A percentile compares a stretch with the other conserved stretches of the same genome.
Conservation (phyloP, 1,140 invertebrate species). For the Calephelis nemesis region DNA sequence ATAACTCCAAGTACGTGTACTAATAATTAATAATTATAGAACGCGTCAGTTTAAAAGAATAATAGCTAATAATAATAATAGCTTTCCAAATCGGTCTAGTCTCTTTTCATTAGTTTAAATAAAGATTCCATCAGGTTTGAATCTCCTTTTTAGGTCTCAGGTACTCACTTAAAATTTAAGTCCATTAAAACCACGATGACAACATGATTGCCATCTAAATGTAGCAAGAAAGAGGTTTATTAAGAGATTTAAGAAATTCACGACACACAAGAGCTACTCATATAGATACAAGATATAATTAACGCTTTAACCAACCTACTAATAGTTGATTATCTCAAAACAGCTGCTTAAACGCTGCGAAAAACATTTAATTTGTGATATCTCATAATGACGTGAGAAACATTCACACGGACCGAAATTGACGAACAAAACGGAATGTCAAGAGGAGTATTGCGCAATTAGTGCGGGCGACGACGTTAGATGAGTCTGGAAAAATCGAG, state of each 20-base stretch:
- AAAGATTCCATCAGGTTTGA: too few species aligned
- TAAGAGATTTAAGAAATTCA: constrained; percentile 12
- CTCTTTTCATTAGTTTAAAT: too few species aligned
- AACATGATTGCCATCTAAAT: constrained; percentile 1
- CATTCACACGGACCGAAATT: constrained; percentile 58
- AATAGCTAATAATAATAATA: too few species aligned
- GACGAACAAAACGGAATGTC: constrained; percentile 72
- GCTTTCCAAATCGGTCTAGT: too few species aligned
- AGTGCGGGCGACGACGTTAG: not conserved
- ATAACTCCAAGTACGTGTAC: too few species aligned
- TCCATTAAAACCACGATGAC: not conserved
- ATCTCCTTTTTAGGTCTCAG: too few species aligned
- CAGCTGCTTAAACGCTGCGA: constrained; percentile 53
- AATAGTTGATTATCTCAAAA: constrained; percentile 54
- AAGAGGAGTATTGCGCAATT: constrained; percentile 67
- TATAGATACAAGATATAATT: constrained; percentile 26
- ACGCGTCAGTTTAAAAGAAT: too few species aligned
- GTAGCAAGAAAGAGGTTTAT: constrained; percentile 10
- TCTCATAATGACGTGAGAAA: constrained; percentile 53
- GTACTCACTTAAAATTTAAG: too few species aligned
- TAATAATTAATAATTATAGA: too few species aligned
- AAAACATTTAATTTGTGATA: constrained; percentile 44
- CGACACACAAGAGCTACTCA: constrained; percentile 5
- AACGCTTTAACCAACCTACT: constrained; percentile 36
- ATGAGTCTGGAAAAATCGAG: not conserved